phyloP scores from a whole-genome alignment of 2,113 vertebrate genomes.

The Ariopsis seemanni region DNA sequence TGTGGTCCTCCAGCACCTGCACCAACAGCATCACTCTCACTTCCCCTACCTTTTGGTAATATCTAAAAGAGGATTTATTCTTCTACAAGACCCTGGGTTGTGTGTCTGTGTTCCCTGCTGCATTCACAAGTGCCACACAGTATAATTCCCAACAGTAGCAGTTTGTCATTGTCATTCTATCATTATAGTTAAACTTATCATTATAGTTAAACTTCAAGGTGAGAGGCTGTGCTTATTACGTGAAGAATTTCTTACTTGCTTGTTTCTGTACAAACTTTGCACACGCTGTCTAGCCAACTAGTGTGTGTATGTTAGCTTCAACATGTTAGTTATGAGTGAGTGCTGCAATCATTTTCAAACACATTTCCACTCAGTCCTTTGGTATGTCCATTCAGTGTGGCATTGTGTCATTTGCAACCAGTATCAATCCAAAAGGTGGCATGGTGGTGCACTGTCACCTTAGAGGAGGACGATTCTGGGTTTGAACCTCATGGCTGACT shows the following conservation, averaged over 20 bases:
- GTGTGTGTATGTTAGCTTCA: no score
- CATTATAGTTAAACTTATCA: not conserved
- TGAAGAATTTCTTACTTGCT: slow-evolving; percentile 8
- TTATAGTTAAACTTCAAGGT: not conserved
- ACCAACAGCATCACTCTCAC: no score
- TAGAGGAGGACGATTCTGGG: no score
- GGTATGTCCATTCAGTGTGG: not conserved
- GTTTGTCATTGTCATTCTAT: slow-evolving; percentile 12
- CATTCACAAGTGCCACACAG: no score
- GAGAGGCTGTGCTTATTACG: slow-evolving; percentile 16
- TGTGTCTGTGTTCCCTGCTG: no score
- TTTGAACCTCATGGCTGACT: no score
- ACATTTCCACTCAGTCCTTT: not conserved
- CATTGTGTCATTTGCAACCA: not conserved
- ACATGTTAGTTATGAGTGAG: not conserved
- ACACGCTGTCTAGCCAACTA: not conserved
- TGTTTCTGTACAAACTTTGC: not conserved
- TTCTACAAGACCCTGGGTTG: no score
- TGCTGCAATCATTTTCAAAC: not conserved
- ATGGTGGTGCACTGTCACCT: no score
- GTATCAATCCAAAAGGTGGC: not conserved
- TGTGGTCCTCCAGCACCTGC: no score
- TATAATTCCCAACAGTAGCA: not conserved
- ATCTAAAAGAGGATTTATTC: no score
- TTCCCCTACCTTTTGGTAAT: no score